These are phyloP conservation scores for Platysteira castanea DNA, from an alignment of 2,113 vertebrate genomes.

Conservation along the genomic window DNA sequence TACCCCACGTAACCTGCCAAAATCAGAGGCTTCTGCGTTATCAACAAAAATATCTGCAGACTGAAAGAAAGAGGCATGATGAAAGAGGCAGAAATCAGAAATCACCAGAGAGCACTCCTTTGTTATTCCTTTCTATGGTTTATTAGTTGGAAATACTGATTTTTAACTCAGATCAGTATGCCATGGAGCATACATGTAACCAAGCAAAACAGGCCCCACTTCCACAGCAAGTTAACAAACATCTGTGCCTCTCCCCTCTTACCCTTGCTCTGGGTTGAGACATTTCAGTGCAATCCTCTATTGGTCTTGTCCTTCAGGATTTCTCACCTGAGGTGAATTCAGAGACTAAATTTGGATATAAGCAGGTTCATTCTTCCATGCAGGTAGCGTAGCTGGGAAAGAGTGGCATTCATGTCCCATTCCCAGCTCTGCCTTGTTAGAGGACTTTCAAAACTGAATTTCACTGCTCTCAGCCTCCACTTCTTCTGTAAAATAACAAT, in stretches of 20 bases:
- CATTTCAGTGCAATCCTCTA: neutral
- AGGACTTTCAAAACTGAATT: neutral
- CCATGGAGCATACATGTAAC: rapidly evolving
- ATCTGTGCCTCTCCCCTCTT: neutral
- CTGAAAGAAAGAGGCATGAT: neutral
- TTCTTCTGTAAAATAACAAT: neutral
- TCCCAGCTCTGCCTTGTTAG: neutral
- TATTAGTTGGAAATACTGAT: neutral
- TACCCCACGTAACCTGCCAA: slow-evolving; percentile 5
- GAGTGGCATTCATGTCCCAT: neutral
- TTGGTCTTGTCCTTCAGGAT: neutral
- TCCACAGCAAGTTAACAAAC: neutral
- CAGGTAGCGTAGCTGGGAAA: neutral
- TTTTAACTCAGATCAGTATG: neutral
- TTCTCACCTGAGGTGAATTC: neutral
- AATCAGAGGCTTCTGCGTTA: neutral
- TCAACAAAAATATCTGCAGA: slow-evolving; percentile 45
- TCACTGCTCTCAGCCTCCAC: neutral
- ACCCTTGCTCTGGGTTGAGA: neutral
- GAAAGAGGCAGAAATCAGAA: neutral
- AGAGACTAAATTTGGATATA: neutral
- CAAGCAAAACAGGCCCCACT: neutral
- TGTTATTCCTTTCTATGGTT: neutral
- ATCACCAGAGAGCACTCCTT: neutral
- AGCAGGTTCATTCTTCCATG: neutral